Percentiles rank a stretch among this genome's conserved stretches.
phyloP scores from a whole-genome alignment of 2,797 vertebrate genomes.

The Anguilla obscura region DNA sequence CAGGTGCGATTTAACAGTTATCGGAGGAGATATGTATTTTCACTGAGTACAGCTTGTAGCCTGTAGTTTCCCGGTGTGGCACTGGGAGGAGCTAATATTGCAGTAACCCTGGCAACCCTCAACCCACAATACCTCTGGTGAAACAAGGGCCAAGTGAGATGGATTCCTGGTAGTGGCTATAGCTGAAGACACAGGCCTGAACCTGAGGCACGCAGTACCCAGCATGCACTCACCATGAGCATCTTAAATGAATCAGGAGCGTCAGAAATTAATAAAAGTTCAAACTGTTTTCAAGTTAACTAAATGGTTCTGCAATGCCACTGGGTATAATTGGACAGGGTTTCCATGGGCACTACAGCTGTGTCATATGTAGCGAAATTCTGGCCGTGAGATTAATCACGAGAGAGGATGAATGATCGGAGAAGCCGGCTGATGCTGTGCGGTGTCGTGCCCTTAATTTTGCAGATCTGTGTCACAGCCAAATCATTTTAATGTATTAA shows the following conservation, averaged over 20 bases:
- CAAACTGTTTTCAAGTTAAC: not conserved
- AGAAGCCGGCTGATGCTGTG: not conserved
- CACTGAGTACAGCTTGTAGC: too few relatives aligned
- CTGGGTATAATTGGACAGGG: not conserved
- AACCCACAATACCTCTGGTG: too few relatives aligned
- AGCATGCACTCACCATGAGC: too few relatives aligned
- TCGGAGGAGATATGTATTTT: too few relatives aligned
- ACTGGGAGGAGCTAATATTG: too few relatives aligned
- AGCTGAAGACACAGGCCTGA: too few relatives aligned
- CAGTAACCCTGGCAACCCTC: too few relatives aligned
- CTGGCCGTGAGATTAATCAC: not conserved
- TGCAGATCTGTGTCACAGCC: conserved; percentile 1
- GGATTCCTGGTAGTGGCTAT: too few relatives aligned
- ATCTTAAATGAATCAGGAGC: not conserved
- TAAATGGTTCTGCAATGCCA: not conserved
- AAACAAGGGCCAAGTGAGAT: too few relatives aligned
- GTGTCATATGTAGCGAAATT: not conserved
- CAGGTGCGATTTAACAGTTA: too few relatives aligned
- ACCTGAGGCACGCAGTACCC: too few relatives aligned
- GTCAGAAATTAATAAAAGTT: not conserved
- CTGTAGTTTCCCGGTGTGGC: too few relatives aligned
- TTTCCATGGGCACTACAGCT: not conserved
- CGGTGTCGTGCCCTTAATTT: conserved; percentile 4
- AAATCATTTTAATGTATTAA: not conserved
- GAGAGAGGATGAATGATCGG: not conserved